Conservation (phyloP, 2,888 invertebrate genomes). For the Yponomeuta malinellus region DNA sequence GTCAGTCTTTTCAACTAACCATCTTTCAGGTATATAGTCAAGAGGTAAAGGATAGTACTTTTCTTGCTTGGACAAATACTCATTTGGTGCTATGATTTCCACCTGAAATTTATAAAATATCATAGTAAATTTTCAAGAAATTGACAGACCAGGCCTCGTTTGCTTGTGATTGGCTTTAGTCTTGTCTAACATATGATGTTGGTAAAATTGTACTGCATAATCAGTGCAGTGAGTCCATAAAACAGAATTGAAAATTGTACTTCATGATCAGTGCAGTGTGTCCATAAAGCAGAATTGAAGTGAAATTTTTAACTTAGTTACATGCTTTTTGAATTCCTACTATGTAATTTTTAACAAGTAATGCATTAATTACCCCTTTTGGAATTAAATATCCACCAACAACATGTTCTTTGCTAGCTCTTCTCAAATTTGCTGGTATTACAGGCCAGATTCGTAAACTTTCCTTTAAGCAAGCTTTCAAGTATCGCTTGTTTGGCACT, state of each 20-base stretch:
- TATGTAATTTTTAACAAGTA: too few relatives aligned
- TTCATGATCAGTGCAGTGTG: too few relatives aligned
- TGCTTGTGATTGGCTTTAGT: too few relatives aligned
- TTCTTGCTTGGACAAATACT: slow-evolving; percentile 75
- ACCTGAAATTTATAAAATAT: slow-evolving; percentile 64
- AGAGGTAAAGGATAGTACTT: slow-evolving; percentile 74
- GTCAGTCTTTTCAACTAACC: slow-evolving; percentile 75
- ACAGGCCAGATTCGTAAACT: slow-evolving; percentile 64
- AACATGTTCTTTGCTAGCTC: slow-evolving; percentile 53
- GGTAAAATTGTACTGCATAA: too few relatives aligned
- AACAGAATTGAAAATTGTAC: too few relatives aligned
- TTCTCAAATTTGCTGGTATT: slow-evolving; percentile 50
- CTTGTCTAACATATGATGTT: too few relatives aligned
- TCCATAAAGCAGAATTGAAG: too few relatives aligned
- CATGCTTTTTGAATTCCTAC: too few relatives aligned
- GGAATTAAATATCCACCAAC: slow-evolving; percentile 61
- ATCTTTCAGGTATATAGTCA: slow-evolving; percentile 80
- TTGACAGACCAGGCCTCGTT: too few relatives aligned
- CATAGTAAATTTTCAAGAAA: not conserved
- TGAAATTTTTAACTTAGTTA: too few relatives aligned
- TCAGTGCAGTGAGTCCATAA: too few relatives aligned
- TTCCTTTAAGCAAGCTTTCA: slow-evolving; percentile 80
- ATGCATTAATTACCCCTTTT: slow-evolving; percentile 44
- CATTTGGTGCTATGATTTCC: slow-evolving; percentile 84
- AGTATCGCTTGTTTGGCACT: slow-evolving; percentile 50